Percentiles rank a stretch among this genome's conserved stretches.
These are phyloP conservation scores for Microchirus variegatus DNA, from an alignment of 2,797 vertebrate genomes.

Conservation along the genomic window DNA sequence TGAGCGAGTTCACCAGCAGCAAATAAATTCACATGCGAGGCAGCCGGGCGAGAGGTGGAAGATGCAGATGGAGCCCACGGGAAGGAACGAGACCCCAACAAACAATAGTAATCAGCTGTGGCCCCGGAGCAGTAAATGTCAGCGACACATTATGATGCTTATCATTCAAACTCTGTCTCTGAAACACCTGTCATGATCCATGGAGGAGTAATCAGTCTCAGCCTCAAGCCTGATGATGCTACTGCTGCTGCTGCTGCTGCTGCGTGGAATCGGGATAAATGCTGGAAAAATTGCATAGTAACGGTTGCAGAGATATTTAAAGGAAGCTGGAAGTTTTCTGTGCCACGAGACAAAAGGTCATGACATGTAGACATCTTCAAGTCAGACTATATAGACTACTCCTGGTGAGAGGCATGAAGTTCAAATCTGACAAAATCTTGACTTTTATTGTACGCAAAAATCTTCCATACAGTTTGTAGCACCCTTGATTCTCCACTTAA, in stretches of 20 bases:
- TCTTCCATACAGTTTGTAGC: too few relatives aligned
- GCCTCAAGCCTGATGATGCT: too few relatives aligned
- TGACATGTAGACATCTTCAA: too few relatives aligned
- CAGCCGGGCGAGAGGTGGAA: constrained; percentile 10
- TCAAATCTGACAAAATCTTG: too few relatives aligned
- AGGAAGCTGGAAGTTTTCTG: too few relatives aligned
- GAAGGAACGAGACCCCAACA: constrained; percentile 35
- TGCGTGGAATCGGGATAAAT: constrained; percentile 27
- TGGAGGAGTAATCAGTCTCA: neutral
- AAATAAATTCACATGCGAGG: constrained; percentile 17
- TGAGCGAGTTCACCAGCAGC: neutral
- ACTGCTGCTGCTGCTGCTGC: neutral
- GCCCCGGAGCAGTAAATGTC: constrained; percentile 14
- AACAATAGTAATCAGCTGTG: constrained; percentile 29
- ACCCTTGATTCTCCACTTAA: too few relatives aligned
- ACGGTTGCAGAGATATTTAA: too few relatives aligned
- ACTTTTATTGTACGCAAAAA: too few relatives aligned
- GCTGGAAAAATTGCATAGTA: neutral
- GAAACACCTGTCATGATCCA: neutral
- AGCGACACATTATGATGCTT: constrained; percentile 7
- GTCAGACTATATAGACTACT: too few relatives aligned
- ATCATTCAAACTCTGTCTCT: constrained; percentile 6
- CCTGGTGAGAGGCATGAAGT: too few relatives aligned
- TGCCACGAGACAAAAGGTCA: too few relatives aligned
- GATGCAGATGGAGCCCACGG: constrained; percentile 30